A percentile compares a stretch with the other conserved stretches of the same genome.
These are phyloP conservation scores for Aporophyla lueneburgensis DNA, from an alignment of 2,888 invertebrate species.

Conservation along the genomic window DNA sequence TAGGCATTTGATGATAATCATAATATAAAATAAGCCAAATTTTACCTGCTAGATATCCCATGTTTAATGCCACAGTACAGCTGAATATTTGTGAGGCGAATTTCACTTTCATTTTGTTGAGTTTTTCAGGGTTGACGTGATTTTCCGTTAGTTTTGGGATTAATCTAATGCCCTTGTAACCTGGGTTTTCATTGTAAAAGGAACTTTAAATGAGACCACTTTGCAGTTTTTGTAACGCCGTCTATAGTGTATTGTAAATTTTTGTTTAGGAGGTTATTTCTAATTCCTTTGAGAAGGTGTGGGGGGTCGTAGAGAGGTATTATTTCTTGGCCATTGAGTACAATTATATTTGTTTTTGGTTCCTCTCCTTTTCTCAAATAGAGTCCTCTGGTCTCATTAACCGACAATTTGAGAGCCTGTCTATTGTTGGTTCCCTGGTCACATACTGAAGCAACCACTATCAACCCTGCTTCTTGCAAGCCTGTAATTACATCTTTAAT, in stretches of 20 bases:
- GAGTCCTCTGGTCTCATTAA: constrained; percentile 55
- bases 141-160: too few species aligned
- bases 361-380: constrained; percentile 43
- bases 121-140: too few species aligned
- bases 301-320: constrained; percentile 64
- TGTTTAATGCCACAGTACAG: constrained; percentile 61
- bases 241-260: too few species aligned
- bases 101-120: constrained; percentile 33
- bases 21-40: neutral
- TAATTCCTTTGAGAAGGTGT: constrained; percentile 29
- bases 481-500: neutral
- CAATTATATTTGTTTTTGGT: constrained; percentile 44
- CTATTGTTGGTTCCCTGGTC: constrained; percentile 67
- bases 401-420: constrained; percentile 53
- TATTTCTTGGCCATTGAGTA: constrained; percentile 55
- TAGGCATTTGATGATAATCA: too few species aligned
- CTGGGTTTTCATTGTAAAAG: too few species aligned
- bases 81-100: constrained; percentile 67
- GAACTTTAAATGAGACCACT: constrained; percentile 63
- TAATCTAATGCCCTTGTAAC: too few species aligned
- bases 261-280: too few species aligned
- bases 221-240: constrained; percentile 48
- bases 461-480: constrained; percentile 31
- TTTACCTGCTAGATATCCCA: constrained; percentile 69
- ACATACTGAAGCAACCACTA: constrained; percentile 64